phyloP scores from a whole-genome alignment of 2,888 invertebrate species.

The Asteroscopus sphinx region DNA sequence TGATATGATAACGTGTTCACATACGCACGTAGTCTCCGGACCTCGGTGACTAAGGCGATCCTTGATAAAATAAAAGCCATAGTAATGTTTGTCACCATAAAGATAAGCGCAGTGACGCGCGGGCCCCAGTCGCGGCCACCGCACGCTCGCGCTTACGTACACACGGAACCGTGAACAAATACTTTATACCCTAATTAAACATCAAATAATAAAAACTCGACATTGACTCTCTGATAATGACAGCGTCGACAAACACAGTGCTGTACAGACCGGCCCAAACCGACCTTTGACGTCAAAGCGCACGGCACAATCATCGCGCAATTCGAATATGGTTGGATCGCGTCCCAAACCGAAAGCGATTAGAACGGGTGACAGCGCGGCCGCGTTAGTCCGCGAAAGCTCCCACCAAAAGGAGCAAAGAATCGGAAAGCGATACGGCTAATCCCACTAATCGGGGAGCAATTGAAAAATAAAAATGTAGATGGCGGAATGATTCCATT shows the following conservation, averaged over 20 bases:
- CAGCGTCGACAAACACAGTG: conserved; percentile 64
- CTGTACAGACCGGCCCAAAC: conserved; percentile 57
- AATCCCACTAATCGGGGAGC: conserved; percentile 89
- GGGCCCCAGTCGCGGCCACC: conserved; percentile 77
- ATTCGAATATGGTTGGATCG: conserved; percentile 55
- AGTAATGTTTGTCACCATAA: conserved; percentile 83
- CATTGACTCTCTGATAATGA: conserved; percentile 78
- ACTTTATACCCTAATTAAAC: conserved; percentile 78
- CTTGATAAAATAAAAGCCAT: conserved; percentile 82
- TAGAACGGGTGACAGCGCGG: conserved; percentile 63
- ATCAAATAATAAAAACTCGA: conserved; percentile 80
- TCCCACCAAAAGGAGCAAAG: conserved; percentile 86
- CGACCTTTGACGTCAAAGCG: conserved; percentile 66
- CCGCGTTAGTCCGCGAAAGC: conserved; percentile 80
- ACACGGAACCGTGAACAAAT: conserved; percentile 75
- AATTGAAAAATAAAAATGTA: conserved; percentile 91
- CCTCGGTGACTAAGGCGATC: conserved; percentile 79
- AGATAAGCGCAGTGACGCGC: conserved; percentile 80
- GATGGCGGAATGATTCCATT: conserved; percentile 90
- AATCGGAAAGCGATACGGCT: conserved; percentile 88
- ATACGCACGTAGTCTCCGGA: conserved; percentile 72
- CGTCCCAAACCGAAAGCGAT: conserved; percentile 66
- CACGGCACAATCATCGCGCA: conserved; percentile 48
- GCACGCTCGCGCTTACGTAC: conserved; percentile 74
- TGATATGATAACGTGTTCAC: conserved; percentile 76